These are phyloP conservation scores for Strongylocentrotus purpuratus DNA, from an alignment of 35 echinoderm and acorn worm genomes.

Conservation along the genomic window DNA sequence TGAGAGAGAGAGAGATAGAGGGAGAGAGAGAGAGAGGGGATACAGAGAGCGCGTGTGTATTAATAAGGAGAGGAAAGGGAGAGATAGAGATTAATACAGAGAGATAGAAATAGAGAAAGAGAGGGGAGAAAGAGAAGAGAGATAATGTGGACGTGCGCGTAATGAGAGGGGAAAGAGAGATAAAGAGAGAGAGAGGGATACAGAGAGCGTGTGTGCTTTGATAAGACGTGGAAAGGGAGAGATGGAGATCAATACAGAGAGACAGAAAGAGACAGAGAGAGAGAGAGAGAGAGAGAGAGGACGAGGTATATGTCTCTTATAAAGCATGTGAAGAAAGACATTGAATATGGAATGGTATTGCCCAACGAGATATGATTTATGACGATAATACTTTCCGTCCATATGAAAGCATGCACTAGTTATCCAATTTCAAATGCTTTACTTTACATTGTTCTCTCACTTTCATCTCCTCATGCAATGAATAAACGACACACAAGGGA, in stretches of 20 bases:
- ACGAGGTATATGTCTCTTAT: not conserved
- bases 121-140: no score
- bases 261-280: not conserved
- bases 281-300: not conserved
- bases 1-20: no score
- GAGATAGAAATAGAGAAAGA: no score
- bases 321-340: not conserved
- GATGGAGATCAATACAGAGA: not conserved
- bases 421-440: not conserved
- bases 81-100: no score
- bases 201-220: not conserved
- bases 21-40: no score
- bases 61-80: no score
- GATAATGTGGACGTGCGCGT: no score
- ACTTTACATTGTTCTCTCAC: not conserved
- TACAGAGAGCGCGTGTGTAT: no score
- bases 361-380: not conserved
- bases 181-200: not conserved
- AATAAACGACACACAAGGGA: not conserved
- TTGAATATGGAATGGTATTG: not conserved
- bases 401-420: not conserved
- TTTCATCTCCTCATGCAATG: not conserved
- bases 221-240: not conserved
- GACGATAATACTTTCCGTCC: not conserved
- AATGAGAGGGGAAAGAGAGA: not conserved